Evolutionary conservation across 2,113 vertebrate genomes (phyloP).

Genomic region (Oncorhynchus gorbuscha): DNA sequence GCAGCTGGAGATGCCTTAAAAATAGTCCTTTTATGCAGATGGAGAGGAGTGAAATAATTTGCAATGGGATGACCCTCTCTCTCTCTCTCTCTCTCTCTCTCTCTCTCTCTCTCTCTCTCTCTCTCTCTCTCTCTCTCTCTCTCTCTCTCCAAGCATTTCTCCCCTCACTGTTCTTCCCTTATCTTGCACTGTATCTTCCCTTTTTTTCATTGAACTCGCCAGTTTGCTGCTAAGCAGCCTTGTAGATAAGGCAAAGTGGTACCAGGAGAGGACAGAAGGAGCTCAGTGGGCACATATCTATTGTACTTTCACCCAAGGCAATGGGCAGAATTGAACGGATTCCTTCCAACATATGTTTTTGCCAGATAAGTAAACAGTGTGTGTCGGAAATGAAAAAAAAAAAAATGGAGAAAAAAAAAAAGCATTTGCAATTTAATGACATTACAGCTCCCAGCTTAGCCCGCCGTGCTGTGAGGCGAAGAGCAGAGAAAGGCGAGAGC

Average conservation of each 20-base stretch:
- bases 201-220: constrained; percentile 99
- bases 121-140: constrained; percentile 76
- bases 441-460: constrained; percentile 99
- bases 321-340: constrained; percentile 99
- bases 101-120: constrained; percentile 62
- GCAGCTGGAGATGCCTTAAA: constrained; percentile 99
- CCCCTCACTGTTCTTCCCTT: constrained; percentile 99
- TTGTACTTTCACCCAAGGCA: constrained; percentile 99
- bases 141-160: constrained; percentile 91
- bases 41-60: constrained; percentile 99
- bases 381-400: constrained; percentile 94
- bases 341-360: constrained; percentile 99
- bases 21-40: constrained; percentile 99
- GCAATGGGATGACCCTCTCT: constrained; percentile 98
- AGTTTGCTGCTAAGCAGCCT: constrained; percentile 99
- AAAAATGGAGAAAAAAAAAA: constrained; percentile 65
- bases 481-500: constrained; percentile 95
- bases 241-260: constrained; percentile 99
- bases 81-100: constrained; percentile 33
- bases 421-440: constrained; percentile 99
- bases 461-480: constrained; percentile 98
- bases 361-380: constrained; percentile 99
- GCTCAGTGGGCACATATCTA: constrained; percentile 99
- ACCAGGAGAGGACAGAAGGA: constrained; percentile 98
- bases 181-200: constrained; percentile 99